Evolutionary conservation across 1,140 invertebrate species (phyloP).

Genomic region (Zophobas morio): DNA sequence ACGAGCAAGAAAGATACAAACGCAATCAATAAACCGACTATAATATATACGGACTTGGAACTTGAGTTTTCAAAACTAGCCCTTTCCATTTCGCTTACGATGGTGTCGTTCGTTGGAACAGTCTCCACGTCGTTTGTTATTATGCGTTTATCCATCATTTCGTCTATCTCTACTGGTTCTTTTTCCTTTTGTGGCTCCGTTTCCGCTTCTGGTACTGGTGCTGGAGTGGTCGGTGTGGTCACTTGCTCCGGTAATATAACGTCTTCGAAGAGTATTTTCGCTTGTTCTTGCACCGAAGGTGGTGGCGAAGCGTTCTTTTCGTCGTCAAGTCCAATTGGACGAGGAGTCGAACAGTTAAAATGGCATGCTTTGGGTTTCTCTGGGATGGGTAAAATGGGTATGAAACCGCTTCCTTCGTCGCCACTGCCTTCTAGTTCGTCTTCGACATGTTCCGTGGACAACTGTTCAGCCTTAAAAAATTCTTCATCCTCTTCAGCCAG

Average conservation of each 20-base stretch:
- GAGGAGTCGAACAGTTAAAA: slow-evolving; percentile 57
- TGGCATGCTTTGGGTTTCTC: slow-evolving; percentile 51
- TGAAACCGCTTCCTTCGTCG: slow-evolving; percentile 59
- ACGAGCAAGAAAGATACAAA: slow-evolving; percentile 33
- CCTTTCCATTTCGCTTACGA: slow-evolving; percentile 56
- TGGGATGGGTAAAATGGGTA: slow-evolving; percentile 20
- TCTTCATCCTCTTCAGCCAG: slow-evolving; percentile 10
- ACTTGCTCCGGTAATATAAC: slow-evolving; percentile 48
- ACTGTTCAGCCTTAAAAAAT: slow-evolving; percentile 6
- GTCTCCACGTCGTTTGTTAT: slow-evolving; percentile 5
- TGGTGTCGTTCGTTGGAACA: slow-evolving; percentile 47
- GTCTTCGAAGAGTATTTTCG: slow-evolving; percentile 56
- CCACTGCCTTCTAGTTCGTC: slow-evolving; percentile 40
- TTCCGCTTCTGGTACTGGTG: neutral
- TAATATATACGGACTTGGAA: slow-evolving; percentile 55
- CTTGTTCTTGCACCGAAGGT: slow-evolving; percentile 51
- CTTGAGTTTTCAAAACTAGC: slow-evolving; percentile 53
- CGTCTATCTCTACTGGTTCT: slow-evolving; percentile 16
- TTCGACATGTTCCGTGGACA: neutral
- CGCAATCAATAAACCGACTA: slow-evolving; percentile 54
- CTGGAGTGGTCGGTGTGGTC: slow-evolving; percentile 13
- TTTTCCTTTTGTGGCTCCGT: slow-evolving; percentile 45
- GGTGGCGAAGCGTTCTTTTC: slow-evolving; percentile 50
- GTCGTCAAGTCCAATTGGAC: slow-evolving; percentile 55
- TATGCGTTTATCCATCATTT: slow-evolving; percentile 34